Conservation (phyloP, 2,888 invertebrate species). For the Mantis religiosa region DNA sequence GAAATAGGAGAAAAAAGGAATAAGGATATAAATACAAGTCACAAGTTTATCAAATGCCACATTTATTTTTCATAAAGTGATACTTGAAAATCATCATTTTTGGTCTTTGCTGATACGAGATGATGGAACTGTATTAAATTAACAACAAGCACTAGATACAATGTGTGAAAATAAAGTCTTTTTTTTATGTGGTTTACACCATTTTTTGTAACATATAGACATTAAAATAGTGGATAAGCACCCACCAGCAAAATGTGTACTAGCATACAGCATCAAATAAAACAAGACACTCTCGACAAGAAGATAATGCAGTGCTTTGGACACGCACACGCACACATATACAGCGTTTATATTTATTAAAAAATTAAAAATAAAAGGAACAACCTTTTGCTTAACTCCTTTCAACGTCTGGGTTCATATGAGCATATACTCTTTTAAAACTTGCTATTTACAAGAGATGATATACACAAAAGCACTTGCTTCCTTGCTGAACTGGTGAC, state of each 20-base stretch:
- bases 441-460: not conserved
- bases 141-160: not conserved
- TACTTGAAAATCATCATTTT: not conserved
- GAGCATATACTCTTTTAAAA: not conserved
- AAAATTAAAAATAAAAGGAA: not conserved
- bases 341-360: not conserved
- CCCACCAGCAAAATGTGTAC: not conserved
- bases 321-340: not conserved
- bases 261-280: not conserved
- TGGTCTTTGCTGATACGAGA: not conserved
- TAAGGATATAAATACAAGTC: not conserved
- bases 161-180: not conserved
- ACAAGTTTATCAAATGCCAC: not conserved
- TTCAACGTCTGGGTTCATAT: not conserved
- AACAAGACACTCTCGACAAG: not conserved
- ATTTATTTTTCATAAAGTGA: not conserved
- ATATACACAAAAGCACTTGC: not conserved
- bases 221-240: not conserved
- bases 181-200: not conserved
- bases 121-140: not conserved
- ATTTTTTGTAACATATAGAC: not conserved
- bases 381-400: not conserved
- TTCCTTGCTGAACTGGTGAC: not conserved
- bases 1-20: too few species aligned
- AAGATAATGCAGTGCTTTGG: not conserved